Evolutionary conservation across 2,888 invertebrate species (phyloP).

Genomic region (Caenorhabditis uteleia): DNA sequence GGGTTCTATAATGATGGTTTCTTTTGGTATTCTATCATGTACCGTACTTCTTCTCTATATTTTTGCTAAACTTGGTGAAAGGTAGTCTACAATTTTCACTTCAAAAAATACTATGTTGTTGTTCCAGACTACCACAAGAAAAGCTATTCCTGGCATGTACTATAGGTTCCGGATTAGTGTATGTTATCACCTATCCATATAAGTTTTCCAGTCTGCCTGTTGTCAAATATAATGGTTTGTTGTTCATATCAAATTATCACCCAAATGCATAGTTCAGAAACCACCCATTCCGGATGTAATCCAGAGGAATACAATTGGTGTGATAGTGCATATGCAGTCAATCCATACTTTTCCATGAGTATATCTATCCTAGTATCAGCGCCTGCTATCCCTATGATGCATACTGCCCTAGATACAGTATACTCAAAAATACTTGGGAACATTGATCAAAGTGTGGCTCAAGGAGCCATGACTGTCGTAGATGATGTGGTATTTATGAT

Average conservation of each 20-base stretch:
- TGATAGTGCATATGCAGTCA: conserved; percentile 17
- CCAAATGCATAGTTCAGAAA: too few species aligned
- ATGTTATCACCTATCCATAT: conserved; percentile 36
- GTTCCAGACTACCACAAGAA: conserved; percentile 30
- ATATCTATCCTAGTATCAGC: conserved; percentile 11
- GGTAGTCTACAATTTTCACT: conserved; percentile 9
- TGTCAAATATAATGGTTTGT: conserved; percentile 18
- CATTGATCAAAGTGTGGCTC: conserved; percentile 48
- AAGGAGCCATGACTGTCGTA: conserved; percentile 43
- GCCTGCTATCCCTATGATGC: conserved; percentile 31
- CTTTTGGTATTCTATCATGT: conserved; percentile 24
- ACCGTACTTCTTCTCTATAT: conserved; percentile 25
- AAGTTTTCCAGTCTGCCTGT: conserved; percentile 21
- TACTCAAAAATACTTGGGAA: conserved; percentile 48
- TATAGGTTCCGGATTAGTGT: conserved; percentile 16
- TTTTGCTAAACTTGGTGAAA: conserved; percentile 29
- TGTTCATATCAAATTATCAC: too few species aligned
- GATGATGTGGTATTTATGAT: conserved; percentile 45
- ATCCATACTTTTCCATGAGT: conserved; percentile 29
- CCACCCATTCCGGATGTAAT: conserved; percentile 37
- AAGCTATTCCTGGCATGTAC: conserved; percentile 21
- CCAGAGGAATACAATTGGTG: conserved; percentile 41
- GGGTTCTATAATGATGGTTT: conserved; percentile 23
- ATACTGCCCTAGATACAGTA: conserved; percentile 41
- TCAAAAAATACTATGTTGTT: too few species aligned